Evolutionary conservation across 1,140 invertebrate genomes (phyloP).

Genomic region (Cyphomyrmex costatus): DNA sequence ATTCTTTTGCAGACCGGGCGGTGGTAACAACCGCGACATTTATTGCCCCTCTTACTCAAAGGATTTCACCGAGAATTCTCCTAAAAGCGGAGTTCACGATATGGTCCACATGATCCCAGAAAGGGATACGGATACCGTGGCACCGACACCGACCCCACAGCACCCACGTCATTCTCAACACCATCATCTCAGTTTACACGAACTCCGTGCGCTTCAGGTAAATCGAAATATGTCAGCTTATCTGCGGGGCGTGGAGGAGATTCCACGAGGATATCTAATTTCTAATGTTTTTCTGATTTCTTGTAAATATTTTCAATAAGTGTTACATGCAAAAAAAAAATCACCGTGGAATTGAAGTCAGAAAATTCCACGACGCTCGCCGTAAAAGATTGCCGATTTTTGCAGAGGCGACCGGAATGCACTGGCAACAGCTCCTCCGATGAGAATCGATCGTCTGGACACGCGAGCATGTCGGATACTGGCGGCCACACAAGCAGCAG

Average conservation of each 20-base stretch:
- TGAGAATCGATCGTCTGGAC: constrained; percentile 95
- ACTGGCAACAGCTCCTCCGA: constrained; percentile 94
- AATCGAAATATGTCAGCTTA: constrained; percentile 37
- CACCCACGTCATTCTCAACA: constrained; percentile 83
- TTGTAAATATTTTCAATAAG: neutral
- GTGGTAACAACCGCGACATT: constrained; percentile 82
- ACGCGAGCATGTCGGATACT: constrained; percentile 96
- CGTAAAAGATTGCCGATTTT: constrained; percentile 50
- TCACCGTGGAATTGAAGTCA: neutral
- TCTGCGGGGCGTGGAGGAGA: neutral
- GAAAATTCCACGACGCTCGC: constrained; percentile 3
- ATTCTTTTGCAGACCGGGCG: constrained; percentile 80
- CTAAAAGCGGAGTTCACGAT: constrained; percentile 82
- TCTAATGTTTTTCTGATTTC: constrained; percentile 2
- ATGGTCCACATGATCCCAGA: constrained; percentile 88
- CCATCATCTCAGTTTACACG: constrained; percentile 90
- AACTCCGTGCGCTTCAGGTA: constrained; percentile 89
- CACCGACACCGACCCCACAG: constrained; percentile 84
- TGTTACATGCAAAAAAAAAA: neutral
- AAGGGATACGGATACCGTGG: constrained; percentile 87
- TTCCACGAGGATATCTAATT: neutral
- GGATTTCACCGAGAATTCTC: constrained; percentile 82
- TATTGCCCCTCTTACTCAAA: constrained; percentile 84
- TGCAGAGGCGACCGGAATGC: constrained; percentile 92
- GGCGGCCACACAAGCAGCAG: constrained; percentile 90